Evolutionary conservation across 2,797 vertebrate species (phyloP), one percentile per base, ranked within the genome.

Genomic region (Pelochelys cantorii): DNA sequence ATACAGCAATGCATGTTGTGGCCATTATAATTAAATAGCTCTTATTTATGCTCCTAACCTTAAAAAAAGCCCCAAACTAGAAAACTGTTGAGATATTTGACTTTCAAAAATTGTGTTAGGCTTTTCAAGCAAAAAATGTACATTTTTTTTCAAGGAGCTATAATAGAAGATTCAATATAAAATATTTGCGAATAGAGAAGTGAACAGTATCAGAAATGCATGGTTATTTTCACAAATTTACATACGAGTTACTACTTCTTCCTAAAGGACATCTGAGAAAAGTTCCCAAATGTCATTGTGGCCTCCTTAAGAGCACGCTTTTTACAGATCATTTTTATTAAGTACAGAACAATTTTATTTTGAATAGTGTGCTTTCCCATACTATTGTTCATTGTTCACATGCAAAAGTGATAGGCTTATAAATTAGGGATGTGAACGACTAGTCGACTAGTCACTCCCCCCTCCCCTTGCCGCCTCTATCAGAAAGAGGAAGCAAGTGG

Each of bases 21-120:
- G 29, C 81, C 59, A 79, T 92, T 83, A 48, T 94, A 89, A 93
- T 96, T 94, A 79, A 91, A 12, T 52, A 84, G 77, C 83, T 93
- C 71, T 15, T 89, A 57, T 93, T 94, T 94, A 85, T 95, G 34
- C 78, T 91, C 93, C 71, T 86, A 68, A 86, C 25, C 25, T 52
- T 95, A 89, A 11, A 86, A 81, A 92, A 94, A 91, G 29, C 29
- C 60, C 79, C 92, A 92, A 86, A 90, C 86, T 71, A 95, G 53
- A 0, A 0, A 93, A 59, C 71, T 77, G 3, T 84, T 88, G 74
- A 87, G 89, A 53, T 90, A 92, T 31, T 92, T 87, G 95, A 92
- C 84, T 77, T 52, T 87, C 77, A 48, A 87, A 96, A 90, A 89
- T 77, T 55, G 8, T 27, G 74, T 29, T 71, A 34, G 20, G 34